Base-by-base conservation (phyloP, 1,140 invertebrate species). In the Bombus superbus region DNA sequence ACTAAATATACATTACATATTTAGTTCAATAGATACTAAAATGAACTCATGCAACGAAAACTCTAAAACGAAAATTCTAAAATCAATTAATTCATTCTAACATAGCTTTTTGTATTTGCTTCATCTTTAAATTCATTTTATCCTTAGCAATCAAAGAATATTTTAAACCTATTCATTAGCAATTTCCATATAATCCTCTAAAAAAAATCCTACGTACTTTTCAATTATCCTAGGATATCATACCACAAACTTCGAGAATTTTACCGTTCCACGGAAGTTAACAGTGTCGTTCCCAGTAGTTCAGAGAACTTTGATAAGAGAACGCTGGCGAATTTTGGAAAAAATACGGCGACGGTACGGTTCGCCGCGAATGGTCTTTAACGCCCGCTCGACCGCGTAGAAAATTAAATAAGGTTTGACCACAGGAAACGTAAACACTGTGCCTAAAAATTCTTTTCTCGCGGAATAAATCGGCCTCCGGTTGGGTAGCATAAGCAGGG, bases 321-420 rank as follows among this genome's bases (percentile, higher is more conserved):
- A 28, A 35, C 22, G 32, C 0, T 13, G 13, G 38, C 1, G 42
- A 28, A 28, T 68, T 68, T 66, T 5, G 10, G 4, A 35, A 81
- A 74, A 85, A 73, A 74, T 81, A 81, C 57, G 68, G 15, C 22
- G 47, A 22, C 47, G 44, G 38, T 28, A 32, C 25, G 76, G 76
- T 53, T 80, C 77, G 76, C 83, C 83, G 38, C 83, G 78, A 85
- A 81, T 81, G 83, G 78, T 68, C 71, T 74, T 68, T 81, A 85
- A 74, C 44, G 78, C 77, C 3, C 44, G 68, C 38, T n/a, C 32
- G n/a, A 1, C 40, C 40, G 83, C 28, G 83, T 66, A 81, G 77
- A 81, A 62, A 85, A 81, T 85, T 81, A 85, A 85, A 81, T 85
- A 85, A 85, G 83, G 83, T n/a, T 44, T 25, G 78, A 85, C 77